Evolutionary conservation across 2,113 vertebrate species (phyloP).

Genomic region (Hypocryptadius cinnamomeus): DNA sequence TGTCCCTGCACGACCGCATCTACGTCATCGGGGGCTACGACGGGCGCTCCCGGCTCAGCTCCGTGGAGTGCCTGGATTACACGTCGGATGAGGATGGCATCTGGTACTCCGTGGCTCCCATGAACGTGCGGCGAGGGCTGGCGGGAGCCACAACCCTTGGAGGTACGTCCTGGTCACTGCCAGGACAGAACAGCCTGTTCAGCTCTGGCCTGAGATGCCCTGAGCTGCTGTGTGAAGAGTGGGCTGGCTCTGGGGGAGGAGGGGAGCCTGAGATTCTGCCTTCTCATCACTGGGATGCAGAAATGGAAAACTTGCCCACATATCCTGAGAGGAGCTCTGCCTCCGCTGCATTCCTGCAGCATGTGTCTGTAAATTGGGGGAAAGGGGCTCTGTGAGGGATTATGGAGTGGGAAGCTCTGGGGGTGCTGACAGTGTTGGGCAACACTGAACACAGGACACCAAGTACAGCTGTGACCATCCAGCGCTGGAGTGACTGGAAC

Average conservation of each 20-base stretch:
- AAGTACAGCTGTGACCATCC: neutral
- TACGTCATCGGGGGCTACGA: slow-evolving; percentile 98
- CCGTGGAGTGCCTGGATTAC: slow-evolving; percentile 95
- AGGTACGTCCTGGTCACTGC: slow-evolving; percentile 63
- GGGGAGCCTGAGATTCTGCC: neutral
- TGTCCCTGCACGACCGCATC: slow-evolving; percentile 92
- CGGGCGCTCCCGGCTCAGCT: slow-evolving; percentile 92
- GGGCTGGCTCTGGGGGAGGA: neutral
- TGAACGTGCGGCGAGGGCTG: slow-evolving; percentile 93
- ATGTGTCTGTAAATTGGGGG: neutral
- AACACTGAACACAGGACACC: neutral
- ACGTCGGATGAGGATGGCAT: slow-evolving; percentile 93
- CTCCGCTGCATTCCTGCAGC: neutral
- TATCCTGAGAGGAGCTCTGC: neutral
- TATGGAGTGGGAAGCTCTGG: neutral
- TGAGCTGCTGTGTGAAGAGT: neutral
- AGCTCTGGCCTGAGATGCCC: neutral
- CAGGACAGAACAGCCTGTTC: neutral
- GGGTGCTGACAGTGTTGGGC: neutral
- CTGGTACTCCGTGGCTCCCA: slow-evolving; percentile 97
- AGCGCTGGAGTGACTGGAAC: neutral
- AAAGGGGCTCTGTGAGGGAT: neutral
- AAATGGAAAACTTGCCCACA: neutral
- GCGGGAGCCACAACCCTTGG: slow-evolving; percentile 94
- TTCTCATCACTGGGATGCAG: neutral